phyloP scores from a whole-genome alignment of 2,797 vertebrate genomes.

The Sus cebifrons region DNA sequence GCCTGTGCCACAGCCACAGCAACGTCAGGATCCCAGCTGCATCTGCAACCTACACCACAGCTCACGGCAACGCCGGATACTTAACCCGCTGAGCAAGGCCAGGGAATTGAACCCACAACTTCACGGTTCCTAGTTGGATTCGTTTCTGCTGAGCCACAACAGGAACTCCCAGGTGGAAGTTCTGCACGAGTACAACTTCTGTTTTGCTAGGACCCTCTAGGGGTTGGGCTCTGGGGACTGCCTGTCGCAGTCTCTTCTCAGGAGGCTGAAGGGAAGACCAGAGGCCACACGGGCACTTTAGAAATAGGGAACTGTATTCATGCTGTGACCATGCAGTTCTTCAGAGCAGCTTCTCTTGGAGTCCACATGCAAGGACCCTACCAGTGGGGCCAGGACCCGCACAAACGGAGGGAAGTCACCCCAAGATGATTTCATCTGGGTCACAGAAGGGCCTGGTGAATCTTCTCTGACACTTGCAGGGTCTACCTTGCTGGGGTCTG shows the following conservation, averaged over 20 bases:
- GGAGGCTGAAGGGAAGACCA: background rate
- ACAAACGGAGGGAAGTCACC: background rate
- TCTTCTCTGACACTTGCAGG: background rate
- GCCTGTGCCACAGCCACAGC: no score
- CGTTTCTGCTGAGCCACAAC: no score
- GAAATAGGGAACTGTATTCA: background rate
- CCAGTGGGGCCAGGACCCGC: background rate
- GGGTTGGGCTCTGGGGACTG: background rate
- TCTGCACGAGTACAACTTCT: background rate
- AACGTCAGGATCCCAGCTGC: no score
- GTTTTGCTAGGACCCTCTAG: background rate
- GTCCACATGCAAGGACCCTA: background rate
- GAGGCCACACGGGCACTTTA: background rate
- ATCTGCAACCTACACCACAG: no score
- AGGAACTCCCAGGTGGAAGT: no score
- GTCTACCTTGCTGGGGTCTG: background rate
- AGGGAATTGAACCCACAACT: no score
- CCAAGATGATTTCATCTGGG: slow-evolving; percentile 2
- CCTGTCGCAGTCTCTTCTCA: background rate
- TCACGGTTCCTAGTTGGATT: no score
- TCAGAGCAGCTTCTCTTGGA: background rate
- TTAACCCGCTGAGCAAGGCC: no score
- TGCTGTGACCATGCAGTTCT: background rate
- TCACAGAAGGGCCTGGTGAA: background rate
- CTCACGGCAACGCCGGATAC: no score